phyloP scores from a whole-genome alignment of 2,888 invertebrate species.

The Drosophila mulleri region DNA sequence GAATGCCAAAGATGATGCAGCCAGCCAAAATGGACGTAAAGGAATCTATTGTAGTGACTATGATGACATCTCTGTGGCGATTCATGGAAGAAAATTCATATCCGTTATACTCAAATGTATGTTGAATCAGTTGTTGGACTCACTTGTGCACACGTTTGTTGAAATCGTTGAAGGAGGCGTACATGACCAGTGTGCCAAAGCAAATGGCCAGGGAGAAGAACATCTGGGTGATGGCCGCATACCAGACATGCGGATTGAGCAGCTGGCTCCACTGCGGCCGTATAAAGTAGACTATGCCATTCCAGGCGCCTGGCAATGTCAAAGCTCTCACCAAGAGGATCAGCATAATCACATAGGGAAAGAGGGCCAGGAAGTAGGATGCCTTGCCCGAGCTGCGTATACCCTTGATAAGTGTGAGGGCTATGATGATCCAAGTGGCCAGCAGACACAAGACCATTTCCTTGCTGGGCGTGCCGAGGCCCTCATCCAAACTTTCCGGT shows the following conservation, averaged over 20 bases:
- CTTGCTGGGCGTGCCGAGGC: conserved; percentile 86
- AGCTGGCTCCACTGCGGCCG: conserved; percentile 87
- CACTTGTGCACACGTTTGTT: conserved; percentile 87
- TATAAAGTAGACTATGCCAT: conserved; percentile 88
- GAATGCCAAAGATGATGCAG: conserved; percentile 92
- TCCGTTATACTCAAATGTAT: background rate
- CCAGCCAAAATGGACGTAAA: conserved; percentile 93
- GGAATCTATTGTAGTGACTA: conserved; percentile 93
- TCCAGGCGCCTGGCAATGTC: conserved; percentile 87
- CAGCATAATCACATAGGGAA: conserved; percentile 88
- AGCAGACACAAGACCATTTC: conserved; percentile 86
- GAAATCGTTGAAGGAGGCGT: conserved; percentile 88
- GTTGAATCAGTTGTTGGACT: conserved; percentile 23
- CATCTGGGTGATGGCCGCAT: conserved; percentile 88
- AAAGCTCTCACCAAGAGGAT: conserved; percentile 87
- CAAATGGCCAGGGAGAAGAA: conserved; percentile 88
- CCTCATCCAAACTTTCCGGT: conserved; percentile 84
- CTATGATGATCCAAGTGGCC: conserved; percentile 86
- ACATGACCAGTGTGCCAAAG: conserved; percentile 88
- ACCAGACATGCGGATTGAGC: conserved; percentile 87
- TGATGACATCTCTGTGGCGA: conserved; percentile 89
- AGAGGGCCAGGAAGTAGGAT: conserved; percentile 90
- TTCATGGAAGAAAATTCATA: background rate
- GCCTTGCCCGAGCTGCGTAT: conserved; percentile 88
- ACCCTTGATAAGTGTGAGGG: conserved; percentile 86